Evolutionary conservation across 2,113 vertebrate species (phyloP), one percentile per base, ranked within the genome.

Genomic region (Procapra przewalskii): DNA sequence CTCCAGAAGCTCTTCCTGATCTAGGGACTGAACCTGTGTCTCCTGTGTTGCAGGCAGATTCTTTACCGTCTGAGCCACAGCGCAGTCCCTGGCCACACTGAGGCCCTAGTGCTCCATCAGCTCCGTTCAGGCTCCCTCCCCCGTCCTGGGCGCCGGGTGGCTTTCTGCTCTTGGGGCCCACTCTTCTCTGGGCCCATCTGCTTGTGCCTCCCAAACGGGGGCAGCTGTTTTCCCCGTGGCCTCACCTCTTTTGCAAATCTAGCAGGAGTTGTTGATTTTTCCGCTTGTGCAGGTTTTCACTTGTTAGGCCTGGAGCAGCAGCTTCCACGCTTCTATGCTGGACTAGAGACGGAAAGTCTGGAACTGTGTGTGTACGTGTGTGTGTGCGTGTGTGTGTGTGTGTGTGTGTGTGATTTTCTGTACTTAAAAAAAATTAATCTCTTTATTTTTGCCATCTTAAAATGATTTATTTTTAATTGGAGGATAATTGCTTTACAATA

Each of bases 101-200:
- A 50, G 62, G 50, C 62, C 14, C 14, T 27, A 11, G 64, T 0
- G 5, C 0, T 9, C 1, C 1, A 1, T 19, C n/a, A 27, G 1
- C 25, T 6, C n/a, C 3, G 10, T 1, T 13, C 17, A 0, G 33
- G 25, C 19, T 29, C 48, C 79, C 2, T 25, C 33, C 3, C 10
- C 16, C 1, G 2, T 4, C 9, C 79, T 12, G 48, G 79, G 10
- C 19, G 48, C 79, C 12, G 3, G 0, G 43, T 11, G 23, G 50
- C 7, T 31, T 36, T 33, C 79, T 80, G 71, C 17, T 33, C 48
- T 19, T 5, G 1, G 33, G 6, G 54, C 12, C 36, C 2, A 3
- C 7, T n/a, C 11, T 5, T 43, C 23, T 21, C 86, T 4, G 27
- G 0, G 0, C 3, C 45, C 29, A 2, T 15, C 88, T 23, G 55